Conservation (phyloP, 2,797 vertebrate genomes). For the Uromys caudimaculatus region DNA sequence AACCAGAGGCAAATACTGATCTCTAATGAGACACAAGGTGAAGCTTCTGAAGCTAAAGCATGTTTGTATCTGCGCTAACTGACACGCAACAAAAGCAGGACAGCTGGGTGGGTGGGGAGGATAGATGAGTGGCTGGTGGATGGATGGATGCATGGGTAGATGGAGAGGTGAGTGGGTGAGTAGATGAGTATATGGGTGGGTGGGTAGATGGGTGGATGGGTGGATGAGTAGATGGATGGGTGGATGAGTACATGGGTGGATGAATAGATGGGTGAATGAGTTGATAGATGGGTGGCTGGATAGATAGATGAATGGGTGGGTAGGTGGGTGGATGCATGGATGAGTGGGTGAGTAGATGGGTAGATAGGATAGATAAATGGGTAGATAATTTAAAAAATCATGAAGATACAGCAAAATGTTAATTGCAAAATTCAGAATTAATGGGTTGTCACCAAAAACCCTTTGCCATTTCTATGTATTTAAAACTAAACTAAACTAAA, state of each 20-base stretch:
- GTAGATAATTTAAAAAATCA: neutral
- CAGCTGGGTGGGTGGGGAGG: neutral
- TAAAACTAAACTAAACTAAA: neutral
- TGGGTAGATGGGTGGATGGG: neutral
- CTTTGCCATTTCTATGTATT: neutral
- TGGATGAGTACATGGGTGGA: too few relatives aligned
- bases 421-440: neutral
- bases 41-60: neutral
- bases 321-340: neutral
- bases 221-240: too few relatives aligned
- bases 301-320: neutral
- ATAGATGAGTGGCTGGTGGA: neutral
- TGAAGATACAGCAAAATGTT: neutral
- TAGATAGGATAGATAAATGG: neutral
- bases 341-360: too few relatives aligned
- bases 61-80: neutral
- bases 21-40: neutral
- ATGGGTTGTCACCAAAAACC: neutral
- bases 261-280: neutral
- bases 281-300: too few relatives aligned
- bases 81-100: neutral
- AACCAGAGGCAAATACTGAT: neutral
- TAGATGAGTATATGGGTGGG: accelerated
- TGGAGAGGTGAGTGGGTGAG: neutral
- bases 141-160: neutral